phyloP scores from a whole-genome alignment of 2,888 invertebrate species.

The Eilema depressum region DNA sequence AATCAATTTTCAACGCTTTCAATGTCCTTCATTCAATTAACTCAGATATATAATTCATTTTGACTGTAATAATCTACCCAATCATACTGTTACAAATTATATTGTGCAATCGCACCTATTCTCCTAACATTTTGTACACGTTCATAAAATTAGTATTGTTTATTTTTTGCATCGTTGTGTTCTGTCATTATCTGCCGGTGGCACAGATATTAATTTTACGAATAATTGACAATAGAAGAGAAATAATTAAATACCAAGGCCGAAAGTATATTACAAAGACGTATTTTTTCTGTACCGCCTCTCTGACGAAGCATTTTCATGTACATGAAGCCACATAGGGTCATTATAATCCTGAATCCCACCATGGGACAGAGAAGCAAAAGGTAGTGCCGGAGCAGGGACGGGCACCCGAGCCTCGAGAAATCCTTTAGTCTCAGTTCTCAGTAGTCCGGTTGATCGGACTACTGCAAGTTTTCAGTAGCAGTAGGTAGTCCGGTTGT shows the following conservation, averaged over 20 bases:
- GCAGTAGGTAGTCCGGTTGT: no score
- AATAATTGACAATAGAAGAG: background rate
- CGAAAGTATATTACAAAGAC: background rate
- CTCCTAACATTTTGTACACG: background rate
- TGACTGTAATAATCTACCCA: background rate
- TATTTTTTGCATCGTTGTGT: background rate
- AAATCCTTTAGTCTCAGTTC: no score
- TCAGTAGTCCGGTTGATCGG: no score
- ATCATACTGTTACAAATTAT: background rate
- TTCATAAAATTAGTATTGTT: background rate
- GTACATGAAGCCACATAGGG: no score
- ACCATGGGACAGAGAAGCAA: no score
- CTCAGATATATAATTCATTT: no score
- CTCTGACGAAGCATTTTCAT: no score
- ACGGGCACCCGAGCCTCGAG: no score
- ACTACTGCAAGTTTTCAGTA: no score
- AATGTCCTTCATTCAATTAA: background rate
- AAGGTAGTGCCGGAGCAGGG: no score
- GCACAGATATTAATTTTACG: background rate
- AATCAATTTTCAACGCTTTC: background rate
- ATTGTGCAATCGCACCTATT: background rate
- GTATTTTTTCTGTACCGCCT: no score
- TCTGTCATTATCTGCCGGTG: background rate
- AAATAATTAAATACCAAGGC: background rate
- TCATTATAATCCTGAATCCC: no score